Percentiles rank a stretch among this genome's conserved stretches.
These are phyloP conservation scores for Equus quagga DNA, from an alignment of 2,113 vertebrate species.

Conservation along the genomic window DNA sequence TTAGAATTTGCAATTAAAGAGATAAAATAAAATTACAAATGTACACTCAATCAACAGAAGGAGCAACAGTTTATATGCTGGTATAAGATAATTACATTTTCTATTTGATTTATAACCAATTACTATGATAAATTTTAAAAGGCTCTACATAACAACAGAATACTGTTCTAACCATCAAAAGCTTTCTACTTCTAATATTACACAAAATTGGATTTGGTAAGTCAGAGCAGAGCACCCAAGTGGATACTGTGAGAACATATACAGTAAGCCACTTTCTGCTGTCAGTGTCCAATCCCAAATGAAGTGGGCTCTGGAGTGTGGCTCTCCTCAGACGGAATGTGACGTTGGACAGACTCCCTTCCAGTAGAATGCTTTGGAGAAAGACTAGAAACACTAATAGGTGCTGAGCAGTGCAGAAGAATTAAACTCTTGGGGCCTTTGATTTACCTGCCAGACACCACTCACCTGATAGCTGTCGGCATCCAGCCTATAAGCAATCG, in stretches of 20 bases:
- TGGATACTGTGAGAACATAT: not conserved
- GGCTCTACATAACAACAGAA: not conserved
- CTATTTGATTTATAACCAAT: not conserved
- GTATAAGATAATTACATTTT: not conserved
- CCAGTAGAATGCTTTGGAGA: not conserved
- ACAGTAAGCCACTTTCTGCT: not conserved
- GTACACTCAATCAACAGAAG: not conserved
- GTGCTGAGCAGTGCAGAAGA: not conserved
- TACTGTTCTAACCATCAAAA: not conserved
- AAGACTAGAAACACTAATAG: not conserved
- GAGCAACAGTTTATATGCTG: not conserved
- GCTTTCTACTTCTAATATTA: not conserved
- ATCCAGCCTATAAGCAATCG: slow-evolving; percentile 94
- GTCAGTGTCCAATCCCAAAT: not conserved
- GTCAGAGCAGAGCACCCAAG: not conserved
- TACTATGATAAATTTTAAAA: not conserved
- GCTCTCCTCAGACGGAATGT: not conserved
- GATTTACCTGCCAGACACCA: accelerated
- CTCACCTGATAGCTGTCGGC: slow-evolving; percentile 94
- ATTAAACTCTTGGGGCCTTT: not conserved
- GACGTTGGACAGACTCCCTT: not conserved
- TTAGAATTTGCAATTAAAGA: not conserved
- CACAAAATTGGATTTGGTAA: not conserved
- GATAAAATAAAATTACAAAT: not conserved
- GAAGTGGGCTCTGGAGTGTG: not conserved